phyloP scores from a whole-genome alignment of 2,113 vertebrate genomes.

The Ondatra zibethicus region DNA sequence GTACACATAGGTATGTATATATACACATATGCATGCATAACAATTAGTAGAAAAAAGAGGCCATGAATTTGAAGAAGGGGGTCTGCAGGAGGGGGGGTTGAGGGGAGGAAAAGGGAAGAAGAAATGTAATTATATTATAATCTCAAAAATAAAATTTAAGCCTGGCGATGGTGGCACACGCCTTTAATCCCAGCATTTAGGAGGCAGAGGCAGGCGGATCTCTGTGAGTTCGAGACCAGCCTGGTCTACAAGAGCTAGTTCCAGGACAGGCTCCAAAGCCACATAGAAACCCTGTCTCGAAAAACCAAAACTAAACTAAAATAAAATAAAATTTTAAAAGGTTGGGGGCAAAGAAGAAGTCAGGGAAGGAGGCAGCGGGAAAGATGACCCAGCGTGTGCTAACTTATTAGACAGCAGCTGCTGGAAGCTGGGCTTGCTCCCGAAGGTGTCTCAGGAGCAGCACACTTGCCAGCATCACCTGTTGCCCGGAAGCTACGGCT shows the following conservation, averaged over 20 bases:
- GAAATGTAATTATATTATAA: background rate
- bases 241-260: too few relatives aligned
- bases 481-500: background rate
- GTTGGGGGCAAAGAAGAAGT: background rate
- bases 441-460: rapidly evolving
- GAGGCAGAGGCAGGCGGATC: too few relatives aligned
- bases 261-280: too few relatives aligned
- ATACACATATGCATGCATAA: background rate
- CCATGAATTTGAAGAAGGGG: background rate
- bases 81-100: background rate
- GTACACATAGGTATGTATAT: background rate
- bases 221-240: too few relatives aligned
- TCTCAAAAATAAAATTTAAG: background rate
- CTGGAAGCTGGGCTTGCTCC: background rate
- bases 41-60: background rate
- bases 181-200: too few relatives aligned
- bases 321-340: background rate
- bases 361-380: background rate
- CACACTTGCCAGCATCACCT: background rate
- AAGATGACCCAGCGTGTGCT: background rate
- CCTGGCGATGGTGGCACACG: too few relatives aligned
- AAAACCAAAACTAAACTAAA: too few relatives aligned
- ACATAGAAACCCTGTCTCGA: too few relatives aligned
- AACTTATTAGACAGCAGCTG: background rate
- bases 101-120: background rate